Percentiles rank a stretch among this genome's conserved stretches.
Conservation (phyloP, 2,113 vertebrate species). For the Pavo muticus region DNA sequence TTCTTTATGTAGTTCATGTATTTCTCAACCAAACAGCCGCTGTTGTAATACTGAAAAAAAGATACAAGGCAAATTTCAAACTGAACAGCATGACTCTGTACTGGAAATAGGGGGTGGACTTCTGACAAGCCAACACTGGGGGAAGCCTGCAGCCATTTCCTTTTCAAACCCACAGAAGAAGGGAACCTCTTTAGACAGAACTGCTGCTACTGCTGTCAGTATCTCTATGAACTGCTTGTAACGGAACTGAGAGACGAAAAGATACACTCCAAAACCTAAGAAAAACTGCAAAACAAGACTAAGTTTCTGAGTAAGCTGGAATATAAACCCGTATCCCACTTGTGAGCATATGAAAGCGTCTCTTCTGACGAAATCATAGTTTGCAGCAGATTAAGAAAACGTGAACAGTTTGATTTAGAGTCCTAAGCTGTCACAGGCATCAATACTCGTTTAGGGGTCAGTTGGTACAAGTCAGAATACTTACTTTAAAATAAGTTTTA, state of each 20-base stretch:
- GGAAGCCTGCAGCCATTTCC: background rate
- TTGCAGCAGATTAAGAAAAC: background rate
- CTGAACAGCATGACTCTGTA: background rate
- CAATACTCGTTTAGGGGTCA: background rate
- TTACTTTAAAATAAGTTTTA: background rate
- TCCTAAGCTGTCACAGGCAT: background rate
- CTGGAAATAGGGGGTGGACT: background rate
- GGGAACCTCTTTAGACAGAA: background rate
- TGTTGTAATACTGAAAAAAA: background rate
- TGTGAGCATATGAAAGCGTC: background rate
- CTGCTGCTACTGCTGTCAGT: background rate
- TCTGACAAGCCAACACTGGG: background rate
- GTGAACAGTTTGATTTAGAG: background rate
- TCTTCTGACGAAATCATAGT: background rate
- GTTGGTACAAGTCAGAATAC: background rate
- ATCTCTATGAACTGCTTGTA: background rate
- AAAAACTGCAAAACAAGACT: background rate
- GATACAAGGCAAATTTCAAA: background rate
- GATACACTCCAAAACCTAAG: background rate
- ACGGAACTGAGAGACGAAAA: background rate
- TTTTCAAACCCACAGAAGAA: background rate
- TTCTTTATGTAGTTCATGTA: background rate
- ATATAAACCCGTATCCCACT: background rate
- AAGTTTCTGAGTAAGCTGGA: background rate
- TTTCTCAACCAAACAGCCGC: background rate